Base-by-base conservation (phyloP, 2,113 vertebrate genomes). In the Ia io region DNA sequence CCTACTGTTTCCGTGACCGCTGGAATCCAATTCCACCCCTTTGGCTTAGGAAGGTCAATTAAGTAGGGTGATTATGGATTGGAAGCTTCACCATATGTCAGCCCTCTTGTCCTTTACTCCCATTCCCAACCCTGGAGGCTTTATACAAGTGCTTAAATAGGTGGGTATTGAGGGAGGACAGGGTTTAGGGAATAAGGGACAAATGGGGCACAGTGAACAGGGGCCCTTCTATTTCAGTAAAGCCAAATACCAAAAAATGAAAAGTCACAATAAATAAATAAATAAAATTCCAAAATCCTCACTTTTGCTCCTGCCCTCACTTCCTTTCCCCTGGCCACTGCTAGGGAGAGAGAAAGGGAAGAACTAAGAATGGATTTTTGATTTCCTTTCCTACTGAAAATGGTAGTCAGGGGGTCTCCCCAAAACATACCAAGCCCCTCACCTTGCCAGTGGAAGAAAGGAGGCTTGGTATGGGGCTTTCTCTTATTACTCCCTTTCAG, bases 191-290 rank as follows among this genome's bases (percentile, higher is more conserved):
- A 77, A 79, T 83, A 93, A 96, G 83, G 96, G 91, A 77, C 74
- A 90, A 93, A 61, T 25, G 51, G 97, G 92, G 95, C 91, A 93
- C 90, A 88, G 84, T 94, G 95, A 95, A 91, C 96, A 93, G 95
- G 95, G 95, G 83, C 90, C 95, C 88, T 94, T 96, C 94, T 88
- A 84, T 83, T 95, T 94, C 95, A 90, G 86, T 98, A 98, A 98
- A 98, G 97, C 97, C 97, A 97, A 97, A 97, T 95, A 97, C 97
- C 96, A 96, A 96, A 93, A 96, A 85, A 96, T 53, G 53, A 96
- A 97, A 97, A 96, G 76, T 95, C 79, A 96, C 86, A 98, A 98
- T 98, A 98, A 98, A 98, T 98, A 98, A 98, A 98, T 98, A 98
- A 98, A 98, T 98, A 97, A 96, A 91, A 86, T 85, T 78, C 89